A percentile compares a stretch with the other conserved stretches of the same genome.
Evolutionary conservation across 2,888 invertebrate species (phyloP).

Genomic region (Drosophila mettleri): DNA sequence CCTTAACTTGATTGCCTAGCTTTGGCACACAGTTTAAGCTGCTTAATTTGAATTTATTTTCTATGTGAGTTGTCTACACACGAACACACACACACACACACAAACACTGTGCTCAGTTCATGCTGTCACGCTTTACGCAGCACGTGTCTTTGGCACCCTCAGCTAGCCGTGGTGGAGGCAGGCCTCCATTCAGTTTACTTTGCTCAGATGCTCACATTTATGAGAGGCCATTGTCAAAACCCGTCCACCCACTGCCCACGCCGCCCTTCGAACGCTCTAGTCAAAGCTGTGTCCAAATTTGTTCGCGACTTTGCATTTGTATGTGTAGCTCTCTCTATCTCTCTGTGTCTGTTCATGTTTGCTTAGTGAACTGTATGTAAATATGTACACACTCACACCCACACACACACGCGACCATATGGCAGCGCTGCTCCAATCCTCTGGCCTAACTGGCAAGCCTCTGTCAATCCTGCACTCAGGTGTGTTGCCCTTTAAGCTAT

Average conservation of each 20-base stretch:
- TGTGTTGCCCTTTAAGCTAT: conserved; percentile 14
- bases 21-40: conserved; percentile 40
- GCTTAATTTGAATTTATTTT: conserved; percentile 44
- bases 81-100: conserved; percentile 4
- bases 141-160: conserved; percentile 60
- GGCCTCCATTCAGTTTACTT: conserved; percentile 55
- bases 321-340: not conserved
- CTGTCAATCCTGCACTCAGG: conserved; percentile 23
- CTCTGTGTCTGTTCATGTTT: conserved; percentile 30
- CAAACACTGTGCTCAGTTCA: conserved; percentile 9
- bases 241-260: conserved; percentile 3
- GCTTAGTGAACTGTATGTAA: conserved; percentile 74
- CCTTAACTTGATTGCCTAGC: conserved; percentile 26
- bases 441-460: conserved; percentile 41
- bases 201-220: conserved; percentile 67
- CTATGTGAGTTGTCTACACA: conserved; percentile 24
- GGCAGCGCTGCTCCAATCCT: conserved; percentile 23
- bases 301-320: conserved; percentile 23
- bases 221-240: conserved; percentile 18
- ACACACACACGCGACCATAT: conserved; percentile 44
- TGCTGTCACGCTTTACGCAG: conserved; percentile 59
- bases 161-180: conserved; percentile 24
- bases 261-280: not conserved
- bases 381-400: conserved; percentile 55
- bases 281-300: conserved; percentile 22